Percentiles rank a stretch among this genome's conserved stretches.
Conservation (phyloP, 2,888 invertebrate species). For the Drosophila tripunctata region DNA sequence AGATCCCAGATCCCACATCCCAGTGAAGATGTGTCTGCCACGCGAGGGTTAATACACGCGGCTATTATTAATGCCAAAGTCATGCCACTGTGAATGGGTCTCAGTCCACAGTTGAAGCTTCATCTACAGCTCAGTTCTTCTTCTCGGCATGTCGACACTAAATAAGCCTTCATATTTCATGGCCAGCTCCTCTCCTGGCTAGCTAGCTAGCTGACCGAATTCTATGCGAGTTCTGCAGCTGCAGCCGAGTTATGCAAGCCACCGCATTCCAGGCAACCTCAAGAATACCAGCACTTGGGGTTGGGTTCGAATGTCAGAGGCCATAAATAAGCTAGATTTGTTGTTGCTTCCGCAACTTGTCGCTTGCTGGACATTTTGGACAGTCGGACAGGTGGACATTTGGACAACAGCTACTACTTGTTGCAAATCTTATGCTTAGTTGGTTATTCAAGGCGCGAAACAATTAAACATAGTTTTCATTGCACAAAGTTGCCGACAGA, state of each 20-base stretch:
- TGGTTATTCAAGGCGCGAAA: constrained; percentile 74
- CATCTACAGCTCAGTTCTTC: background rate
- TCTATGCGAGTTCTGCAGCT: constrained; percentile 47
- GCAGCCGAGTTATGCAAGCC: constrained; percentile 58
- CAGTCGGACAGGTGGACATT: background rate
- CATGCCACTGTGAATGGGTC: constrained; percentile 62
- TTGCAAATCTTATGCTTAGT: background rate
- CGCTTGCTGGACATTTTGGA: constrained; percentile 30
- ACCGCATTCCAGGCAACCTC: constrained; percentile 57
- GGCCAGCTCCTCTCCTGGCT: constrained; percentile 70
- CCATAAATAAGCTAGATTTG: constrained; percentile 71
- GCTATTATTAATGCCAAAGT: constrained; percentile 56
- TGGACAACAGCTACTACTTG: too few species aligned
- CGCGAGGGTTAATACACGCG: constrained; percentile 63
- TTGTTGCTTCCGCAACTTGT: constrained; percentile 46
- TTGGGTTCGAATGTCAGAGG: constrained; percentile 70
- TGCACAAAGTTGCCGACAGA: constrained; percentile 73
- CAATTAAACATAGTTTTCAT: constrained; percentile 81
- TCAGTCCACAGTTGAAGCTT: constrained; percentile 7
- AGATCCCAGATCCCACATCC: constrained; percentile 15
- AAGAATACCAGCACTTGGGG: constrained; percentile 2
- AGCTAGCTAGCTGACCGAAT: constrained; percentile 69
- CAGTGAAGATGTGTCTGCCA: constrained; percentile 26
- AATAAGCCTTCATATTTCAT: constrained; percentile 80
- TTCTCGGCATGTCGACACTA: constrained; percentile 70